Evolutionary conservation across 2,888 invertebrate species (phyloP).

Genomic region (Brachyptera risi): DNA sequence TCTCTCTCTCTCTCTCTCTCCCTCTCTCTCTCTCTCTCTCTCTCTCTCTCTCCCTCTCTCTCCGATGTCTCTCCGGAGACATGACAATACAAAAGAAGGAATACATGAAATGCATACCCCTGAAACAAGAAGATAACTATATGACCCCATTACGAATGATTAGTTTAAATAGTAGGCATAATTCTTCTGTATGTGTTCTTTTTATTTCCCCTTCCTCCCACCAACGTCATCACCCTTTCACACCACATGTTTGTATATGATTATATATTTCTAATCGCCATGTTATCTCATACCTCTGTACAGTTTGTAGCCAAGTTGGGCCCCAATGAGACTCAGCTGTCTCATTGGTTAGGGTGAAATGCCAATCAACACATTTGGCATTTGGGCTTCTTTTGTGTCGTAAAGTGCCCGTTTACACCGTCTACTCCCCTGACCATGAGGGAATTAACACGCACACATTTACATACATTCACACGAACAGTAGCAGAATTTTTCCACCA

Average conservation of each 20-base stretch:
- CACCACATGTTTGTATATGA: too few species aligned
- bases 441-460: neutral
- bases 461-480: neutral
- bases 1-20: neutral
- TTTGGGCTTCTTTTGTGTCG: constrained; percentile 1
- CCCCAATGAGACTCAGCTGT: neutral
- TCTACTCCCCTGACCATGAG: neutral
- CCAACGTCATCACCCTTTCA: neutral
- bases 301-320: neutral
- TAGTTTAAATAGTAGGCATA: too few species aligned
- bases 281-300: too few species aligned
- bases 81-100: neutral
- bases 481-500: neutral
- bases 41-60: neutral
- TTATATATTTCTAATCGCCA: too few species aligned
- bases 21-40: neutral
- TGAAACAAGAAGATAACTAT: neutral
- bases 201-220: neutral
- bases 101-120: neutral
- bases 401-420: neutral
- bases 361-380: constrained; percentile 1
- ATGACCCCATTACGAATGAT: neutral
- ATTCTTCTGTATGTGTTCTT: too few species aligned
- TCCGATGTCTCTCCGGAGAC: neutral
- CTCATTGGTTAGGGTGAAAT: neutral